Base-by-base conservation (phyloP, 2,888 invertebrate species). In the Epinotia bilunana region DNA sequence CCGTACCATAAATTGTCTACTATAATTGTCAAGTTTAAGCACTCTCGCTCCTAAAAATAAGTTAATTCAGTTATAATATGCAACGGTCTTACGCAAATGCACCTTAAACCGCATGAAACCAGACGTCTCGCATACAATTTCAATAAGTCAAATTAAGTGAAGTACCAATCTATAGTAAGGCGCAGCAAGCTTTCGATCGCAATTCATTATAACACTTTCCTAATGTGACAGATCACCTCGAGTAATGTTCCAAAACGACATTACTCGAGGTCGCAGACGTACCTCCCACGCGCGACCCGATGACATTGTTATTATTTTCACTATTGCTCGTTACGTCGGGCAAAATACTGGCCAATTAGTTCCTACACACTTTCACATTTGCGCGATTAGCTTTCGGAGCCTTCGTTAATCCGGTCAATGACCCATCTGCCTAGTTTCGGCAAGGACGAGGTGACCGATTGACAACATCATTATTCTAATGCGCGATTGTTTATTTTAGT, bases 331-430 rank as follows among this genome's bases (percentile, higher is more conserved):
- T 84, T 85, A 84, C 83, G 81, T 85, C 81, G 82, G 78, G 58
- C 53, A 53, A 53, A 75, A 86, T 86, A 90, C 88, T 87, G 83
- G 88, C 84, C 87, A 89, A 91, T 91, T 91, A 90, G 89, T 89
- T 86, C 87, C 88, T 88, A 88, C 86, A 89, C 89, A 90, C 92
- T 93, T 93, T 93, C 92, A 85, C 88, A 86, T 86, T 76, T 73
- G 78, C 74, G 76, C 77, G 80, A 79, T 76, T 80, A 79, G 78
- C 81, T 55, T 9, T 83, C 67, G 43, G 39, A 68, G 28, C 6
- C 33, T 18, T 18, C 18, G 57, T 82, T 80, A 88, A 87, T 87
- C 86, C 85, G 90, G 84, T 80, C 87, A 81, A 77, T 81, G 90
- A 86, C 89, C 88, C 77, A 83, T 83, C 88, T 87, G 83, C 90